Evolutionary conservation across 1,140 invertebrate species (phyloP), one percentile per base, ranked within the genome.

Genomic region (Aphaenogaster ashmeadi): DNA sequence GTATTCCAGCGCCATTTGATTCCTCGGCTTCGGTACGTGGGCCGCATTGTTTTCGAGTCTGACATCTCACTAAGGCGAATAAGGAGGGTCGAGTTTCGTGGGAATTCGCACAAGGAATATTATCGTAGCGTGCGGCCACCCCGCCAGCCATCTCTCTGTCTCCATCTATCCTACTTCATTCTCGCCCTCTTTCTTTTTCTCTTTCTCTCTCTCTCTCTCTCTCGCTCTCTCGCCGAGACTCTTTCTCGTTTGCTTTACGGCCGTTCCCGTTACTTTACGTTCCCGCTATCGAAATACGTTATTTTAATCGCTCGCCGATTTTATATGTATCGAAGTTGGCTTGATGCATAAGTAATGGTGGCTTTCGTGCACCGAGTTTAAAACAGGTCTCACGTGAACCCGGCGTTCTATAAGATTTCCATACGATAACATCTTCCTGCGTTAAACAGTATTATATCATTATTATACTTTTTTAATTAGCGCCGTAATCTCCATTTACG

Each of bases 1-100:
- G 90, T 91, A 91, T 91, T 91, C 90, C 72, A 60, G 36, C 60
- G 89, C 89, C 90, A 91, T 91, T 91, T 91, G 90, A 91, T 91
- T 91, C 90, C 90, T 91, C 89, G 89, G 87, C 83, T 90, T 90
- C 72, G 72, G 87, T 90, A 91, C 90, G 90, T 91, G 90, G 90
- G 33, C 83, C 87, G 90, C 90, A 91, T 91, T 91, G 90, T 91
- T 91, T 91, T 90, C 90, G 74, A 91, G 90, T 79, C 90, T 87
- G 90, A 91, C 90, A 54, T 91, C 89, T 91, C 89, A 90, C 90
- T 91, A 83, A 86, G 83, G 64, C 90, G 84, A 89, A 85, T 85
- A 85, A 86, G 67, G 75, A 71, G 72, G 88, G 90, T 88, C 47
- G 90, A 87, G 69, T 91, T 91, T 58, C 90, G 88, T 81, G 89